These are phyloP conservation scores for Drosophila greeni DNA, from an alignment of 2,888 invertebrate species.

Conservation along the genomic window DNA sequence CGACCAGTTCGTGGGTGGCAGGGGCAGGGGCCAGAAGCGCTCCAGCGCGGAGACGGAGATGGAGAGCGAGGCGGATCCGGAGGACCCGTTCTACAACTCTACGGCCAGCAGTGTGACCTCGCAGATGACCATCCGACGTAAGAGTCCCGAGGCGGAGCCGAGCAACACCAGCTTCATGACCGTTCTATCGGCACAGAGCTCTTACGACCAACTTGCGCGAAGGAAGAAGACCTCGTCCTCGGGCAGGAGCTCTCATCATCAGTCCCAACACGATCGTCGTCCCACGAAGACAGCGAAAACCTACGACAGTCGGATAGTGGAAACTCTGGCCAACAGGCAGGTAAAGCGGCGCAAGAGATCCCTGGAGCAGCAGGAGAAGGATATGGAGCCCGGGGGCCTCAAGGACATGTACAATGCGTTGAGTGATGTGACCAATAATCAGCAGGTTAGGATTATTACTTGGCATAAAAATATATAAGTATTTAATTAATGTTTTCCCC, in stretches of 20 bases:
- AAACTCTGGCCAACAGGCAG: slow-evolving; percentile 29
- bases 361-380: slow-evolving; percentile 31
- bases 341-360: slow-evolving; percentile 13
- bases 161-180: slow-evolving; percentile 63
- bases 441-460: slow-evolving; percentile 19
- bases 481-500: not conserved
- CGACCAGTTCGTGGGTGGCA: slow-evolving; percentile 55
- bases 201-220: slow-evolving; percentile 35
- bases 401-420: slow-evolving; percentile 65
- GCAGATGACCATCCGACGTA: slow-evolving; percentile 55
- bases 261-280: slow-evolving; percentile 33
- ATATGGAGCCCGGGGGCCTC: slow-evolving; percentile 41
- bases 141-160: slow-evolving; percentile 56
- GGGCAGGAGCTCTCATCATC: not conserved
- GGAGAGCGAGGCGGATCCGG: slow-evolving; percentile 29
- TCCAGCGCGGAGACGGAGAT: slow-evolving; percentile 5
- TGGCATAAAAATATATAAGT: not conserved
- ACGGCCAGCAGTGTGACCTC: slow-evolving; percentile 57
- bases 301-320: slow-evolving; percentile 24
- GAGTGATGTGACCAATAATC: slow-evolving; percentile 63
- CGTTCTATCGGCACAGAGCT: slow-evolving; percentile 46
- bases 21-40: slow-evolving; percentile 38
- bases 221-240: slow-evolving; percentile 10
- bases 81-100: slow-evolving; percentile 34
- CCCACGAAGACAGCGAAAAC: slow-evolving; percentile 9